Percentiles rank a stretch among this genome's conserved stretches.
phyloP scores from a whole-genome alignment of 2,888 invertebrate genomes.

The Drosophila meridiana region DNA sequence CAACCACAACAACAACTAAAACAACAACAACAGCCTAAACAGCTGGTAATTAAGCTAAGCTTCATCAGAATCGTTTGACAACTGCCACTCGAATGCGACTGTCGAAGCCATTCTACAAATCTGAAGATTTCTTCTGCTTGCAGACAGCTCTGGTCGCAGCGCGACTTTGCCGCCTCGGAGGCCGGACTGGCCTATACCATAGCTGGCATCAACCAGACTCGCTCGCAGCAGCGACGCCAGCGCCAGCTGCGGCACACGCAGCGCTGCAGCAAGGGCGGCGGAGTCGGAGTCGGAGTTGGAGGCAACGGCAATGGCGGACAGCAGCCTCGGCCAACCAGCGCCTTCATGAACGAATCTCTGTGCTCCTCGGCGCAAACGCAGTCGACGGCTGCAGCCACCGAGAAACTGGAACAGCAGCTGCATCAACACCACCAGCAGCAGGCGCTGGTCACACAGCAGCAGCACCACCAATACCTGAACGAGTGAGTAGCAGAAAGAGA shows the following conservation, averaged over 20 bases:
- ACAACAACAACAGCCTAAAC: conserved; percentile 27
- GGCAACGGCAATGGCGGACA: conserved; percentile 41
- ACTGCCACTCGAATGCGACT: conserved; percentile 39
- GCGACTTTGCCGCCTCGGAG: conserved; percentile 83
- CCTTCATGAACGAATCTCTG: conserved; percentile 77
- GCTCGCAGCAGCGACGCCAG: conserved; percentile 71
- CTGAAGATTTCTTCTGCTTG: conserved; percentile 2
- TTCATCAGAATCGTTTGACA: conserved; percentile 44
- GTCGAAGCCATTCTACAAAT: conserved; percentile 13
- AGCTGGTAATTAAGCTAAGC: conserved; percentile 46
- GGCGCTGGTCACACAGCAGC: conserved; percentile 70
- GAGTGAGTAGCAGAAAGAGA: conserved; percentile 57
- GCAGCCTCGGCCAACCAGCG: conserved; percentile 61
- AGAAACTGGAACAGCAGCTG: conserved; percentile 78
- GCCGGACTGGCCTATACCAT: conserved; percentile 84
- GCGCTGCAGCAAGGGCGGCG: conserved; percentile 67
- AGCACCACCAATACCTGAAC: conserved; percentile 72
- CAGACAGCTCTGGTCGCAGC: conserved; percentile 82
- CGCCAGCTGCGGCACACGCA: conserved; percentile 69
- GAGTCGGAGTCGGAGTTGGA: conserved; percentile 41
- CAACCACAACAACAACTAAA: conserved; percentile 23
- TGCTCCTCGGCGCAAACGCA: conserved; percentile 83
- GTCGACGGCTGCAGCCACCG: conserved; percentile 80
- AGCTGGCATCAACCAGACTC: conserved; percentile 77
- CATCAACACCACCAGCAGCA: conserved; percentile 76